Evolutionary conservation across 2,888 invertebrate species (phyloP), one percentile per base, ranked within the genome.

Genomic region (Agonopterix subpropinquella): DNA sequence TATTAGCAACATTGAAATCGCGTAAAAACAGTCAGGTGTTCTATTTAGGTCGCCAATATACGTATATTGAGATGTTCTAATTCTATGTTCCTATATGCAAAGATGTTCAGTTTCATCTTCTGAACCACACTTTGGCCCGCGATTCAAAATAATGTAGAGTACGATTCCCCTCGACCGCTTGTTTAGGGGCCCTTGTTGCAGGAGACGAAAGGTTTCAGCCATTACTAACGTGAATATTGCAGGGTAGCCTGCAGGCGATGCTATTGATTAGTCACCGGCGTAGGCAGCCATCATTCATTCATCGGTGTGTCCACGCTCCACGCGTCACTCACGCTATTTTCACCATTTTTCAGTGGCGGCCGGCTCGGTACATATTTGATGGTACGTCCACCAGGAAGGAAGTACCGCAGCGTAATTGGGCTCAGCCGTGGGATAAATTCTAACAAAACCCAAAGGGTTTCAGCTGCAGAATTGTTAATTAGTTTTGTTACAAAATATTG

Each of bases 241-340:
- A 76, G 62, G 54, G 59, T 54, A 45, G 52, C 47, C 52, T 59
- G 62, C 63, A 59, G 67, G 61, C 64, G 65, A 56, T 56, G 56
- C 67, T 72, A 74, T 75, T 74, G 75, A 76, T 75, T 70, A 69
- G 67, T 61, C 68, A 62, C 36, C 36, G 57, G 50, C 61, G 57
- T 57, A 64, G 64, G 58, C 64, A 55, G 64, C 64, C 80, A 81
- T 82, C 80, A 80, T 74, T 81, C 81, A 83, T 82, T 82, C 77
- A 81, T 70, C 28, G 28, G 28, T 7, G 28, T 28, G 28, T 28
- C 28, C 66, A 60, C 62, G 28, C 60, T 59, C 73, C 70, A 68
- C 70, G 67, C 71, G 77, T 77, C 78, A 70, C 59, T 55, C 42
- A 42, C 55, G 55, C 50, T 55, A 54, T 71, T 73, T 69, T 67